Percentiles rank a stretch among this genome's conserved stretches.
phyloP scores from a whole-genome alignment of 1,140 invertebrate genomes.

The Drosophila jambulina region DNA sequence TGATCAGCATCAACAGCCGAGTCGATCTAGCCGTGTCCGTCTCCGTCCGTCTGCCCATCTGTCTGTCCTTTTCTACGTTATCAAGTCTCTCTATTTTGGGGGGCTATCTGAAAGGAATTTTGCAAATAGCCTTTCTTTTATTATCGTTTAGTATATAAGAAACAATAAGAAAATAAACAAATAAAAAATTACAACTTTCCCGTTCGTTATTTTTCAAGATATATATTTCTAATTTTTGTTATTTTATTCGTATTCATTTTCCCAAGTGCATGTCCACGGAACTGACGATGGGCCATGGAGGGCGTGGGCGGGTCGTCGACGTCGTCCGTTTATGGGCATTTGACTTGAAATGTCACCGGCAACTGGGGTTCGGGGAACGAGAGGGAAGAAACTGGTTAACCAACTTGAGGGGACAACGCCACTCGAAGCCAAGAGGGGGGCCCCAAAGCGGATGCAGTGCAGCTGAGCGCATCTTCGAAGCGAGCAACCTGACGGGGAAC shows the following conservation, averaged over 20 bases:
- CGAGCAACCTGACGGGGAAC: conserved; percentile 44
- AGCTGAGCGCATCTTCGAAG: conserved; percentile 76
- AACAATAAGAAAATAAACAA: too few relatives aligned
- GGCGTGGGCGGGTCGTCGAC: conserved; percentile 44
- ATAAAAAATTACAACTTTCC: too few relatives aligned
- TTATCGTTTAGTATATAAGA: too few relatives aligned
- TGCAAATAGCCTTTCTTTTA: too few relatives aligned
- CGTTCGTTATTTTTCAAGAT: background rate
- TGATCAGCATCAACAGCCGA: too few relatives aligned
- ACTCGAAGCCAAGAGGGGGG: conserved; percentile 21
- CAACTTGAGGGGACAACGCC: conserved; percentile 51
- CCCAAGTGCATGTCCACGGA: conserved; percentile 21
- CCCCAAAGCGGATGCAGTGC: conserved; percentile 72
- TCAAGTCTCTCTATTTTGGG: too few relatives aligned
- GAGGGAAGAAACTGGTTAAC: conserved; percentile 71
- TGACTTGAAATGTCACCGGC: conserved; percentile 81
- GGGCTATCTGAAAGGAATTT: too few relatives aligned
- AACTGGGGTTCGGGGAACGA: conserved; percentile 55
- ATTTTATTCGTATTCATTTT: background rate
- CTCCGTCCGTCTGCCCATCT: too few relatives aligned
- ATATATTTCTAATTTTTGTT: background rate
- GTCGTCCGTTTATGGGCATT: conserved; percentile 76
- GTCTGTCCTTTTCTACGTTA: too few relatives aligned
- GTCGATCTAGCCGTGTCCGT: too few relatives aligned
- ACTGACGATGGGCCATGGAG: conserved; percentile 13